These are phyloP conservation scores for Mesoclemmys tuberculata DNA, from an alignment of 2,113 vertebrate species.

Conservation along the genomic window DNA sequence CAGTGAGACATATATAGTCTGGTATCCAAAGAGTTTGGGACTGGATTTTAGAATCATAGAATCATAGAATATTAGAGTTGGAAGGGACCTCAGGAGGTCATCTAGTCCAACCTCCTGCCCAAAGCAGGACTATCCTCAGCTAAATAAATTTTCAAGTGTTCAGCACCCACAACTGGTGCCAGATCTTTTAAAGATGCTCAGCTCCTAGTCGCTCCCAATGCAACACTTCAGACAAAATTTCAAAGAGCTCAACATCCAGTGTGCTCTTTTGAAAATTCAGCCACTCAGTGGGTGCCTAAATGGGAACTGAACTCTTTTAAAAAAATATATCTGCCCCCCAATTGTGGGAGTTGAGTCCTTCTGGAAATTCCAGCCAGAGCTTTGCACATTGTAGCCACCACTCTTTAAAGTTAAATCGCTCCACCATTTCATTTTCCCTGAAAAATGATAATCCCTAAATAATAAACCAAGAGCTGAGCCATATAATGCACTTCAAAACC, in stretches of 20 bases:
- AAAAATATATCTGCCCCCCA: not conserved
- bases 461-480: fast-evolving
- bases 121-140: no score
- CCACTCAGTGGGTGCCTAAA: not conserved
- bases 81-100: no score
- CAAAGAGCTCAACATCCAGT: not conserved
- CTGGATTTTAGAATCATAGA: no score
- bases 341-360: not conserved
- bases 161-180: not conserved
- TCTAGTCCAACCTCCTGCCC: no score
- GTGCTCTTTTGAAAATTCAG: not conserved
- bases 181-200: not conserved
- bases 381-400: not conserved
- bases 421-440: not conserved
- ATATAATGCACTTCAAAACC: fast-evolving
- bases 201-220: not conserved
- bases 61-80: no score
- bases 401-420: not conserved
- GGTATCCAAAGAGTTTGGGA: not conserved
- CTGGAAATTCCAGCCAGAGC: not conserved
- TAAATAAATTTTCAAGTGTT: no score
- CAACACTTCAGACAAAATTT: not conserved
- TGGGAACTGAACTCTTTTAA: not conserved
- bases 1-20: not conserved
- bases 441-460: fast-evolving